These are phyloP conservation scores for Bombus waltoni DNA, from an alignment of 1,140 invertebrate species.

Conservation along the genomic window DNA sequence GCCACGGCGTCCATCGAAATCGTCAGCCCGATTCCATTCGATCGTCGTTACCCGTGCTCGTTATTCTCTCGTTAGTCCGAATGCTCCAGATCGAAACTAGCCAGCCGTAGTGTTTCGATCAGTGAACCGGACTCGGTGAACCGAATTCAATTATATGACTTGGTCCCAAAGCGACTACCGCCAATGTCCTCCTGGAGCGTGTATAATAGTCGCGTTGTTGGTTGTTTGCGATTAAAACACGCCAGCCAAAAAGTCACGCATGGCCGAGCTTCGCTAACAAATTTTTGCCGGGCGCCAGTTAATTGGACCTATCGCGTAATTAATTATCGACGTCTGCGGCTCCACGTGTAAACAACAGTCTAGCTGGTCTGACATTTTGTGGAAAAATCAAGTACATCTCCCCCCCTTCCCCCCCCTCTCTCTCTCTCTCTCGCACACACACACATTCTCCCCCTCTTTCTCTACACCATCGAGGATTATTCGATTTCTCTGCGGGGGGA, in stretches of 20 bases:
- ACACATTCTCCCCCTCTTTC: too few relatives aligned
- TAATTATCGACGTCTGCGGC: conserved; percentile 55
- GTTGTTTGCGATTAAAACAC: conserved; percentile 68
- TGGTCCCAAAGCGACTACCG: conserved; percentile 63
- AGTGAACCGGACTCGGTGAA: conserved; percentile 70
- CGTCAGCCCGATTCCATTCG: conserved; percentile 37
- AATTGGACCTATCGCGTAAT: conserved; percentile 56
- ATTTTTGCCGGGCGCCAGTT: conserved; percentile 52
- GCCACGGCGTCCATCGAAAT: conserved; percentile 20
- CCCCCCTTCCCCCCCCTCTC: background rate
- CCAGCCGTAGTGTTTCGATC: conserved; percentile 71
- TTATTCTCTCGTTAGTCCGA: conserved; percentile 69
- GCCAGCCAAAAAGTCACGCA: conserved; percentile 41
- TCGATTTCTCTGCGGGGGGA: background rate
- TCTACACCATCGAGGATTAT: background rate
- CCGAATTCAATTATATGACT: conserved; percentile 77
- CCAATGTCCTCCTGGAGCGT: conserved; percentile 60
- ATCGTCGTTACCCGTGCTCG: conserved; percentile 56
- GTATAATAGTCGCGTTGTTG: conserved; percentile 67
- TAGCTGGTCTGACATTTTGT: background rate
- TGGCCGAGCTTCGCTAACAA: conserved; percentile 59
- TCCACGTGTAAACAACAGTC: background rate
- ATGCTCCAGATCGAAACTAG: conserved; percentile 57
- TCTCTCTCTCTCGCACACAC: background rate
- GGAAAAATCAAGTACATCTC: background rate